Evolutionary conservation across 1,140 invertebrate genomes (phyloP).

Genomic region (Musca vetustissima): DNA sequence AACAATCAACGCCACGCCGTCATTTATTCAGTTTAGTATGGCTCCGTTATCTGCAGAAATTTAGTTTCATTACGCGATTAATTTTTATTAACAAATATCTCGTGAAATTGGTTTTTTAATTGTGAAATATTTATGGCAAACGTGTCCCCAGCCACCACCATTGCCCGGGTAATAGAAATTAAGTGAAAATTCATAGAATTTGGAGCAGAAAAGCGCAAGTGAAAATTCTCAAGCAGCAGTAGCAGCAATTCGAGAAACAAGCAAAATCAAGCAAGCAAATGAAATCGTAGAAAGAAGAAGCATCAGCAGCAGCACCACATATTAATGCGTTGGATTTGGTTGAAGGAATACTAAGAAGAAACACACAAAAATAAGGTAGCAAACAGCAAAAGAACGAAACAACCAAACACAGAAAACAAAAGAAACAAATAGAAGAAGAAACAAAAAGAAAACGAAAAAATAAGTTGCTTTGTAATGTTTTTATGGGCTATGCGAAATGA

Average conservation of each 20-base stretch:
- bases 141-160: not conserved
- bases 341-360: too few species aligned
- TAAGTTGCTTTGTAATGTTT: slow-evolving; percentile 19
- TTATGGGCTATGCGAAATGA: not conserved
- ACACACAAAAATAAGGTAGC: too few species aligned
- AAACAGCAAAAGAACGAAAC: not conserved
- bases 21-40: too few species aligned
- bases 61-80: slow-evolving; percentile 12
- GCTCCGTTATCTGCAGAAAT: too few species aligned
- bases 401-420: not conserved
- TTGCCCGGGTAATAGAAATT: not conserved
- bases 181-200: slow-evolving; percentile 17
- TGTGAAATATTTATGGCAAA: slow-evolving; percentile 10
- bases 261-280: slow-evolving; percentile 6
- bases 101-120: slow-evolving; percentile 3
- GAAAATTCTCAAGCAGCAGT: slow-evolving; percentile 1
- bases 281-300: not conserved
- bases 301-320: not conserved
- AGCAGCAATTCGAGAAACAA: not conserved
- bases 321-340: too few species aligned
- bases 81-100: too few species aligned
- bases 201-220: not conserved
- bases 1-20: too few species aligned
- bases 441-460: slow-evolving; percentile 8
- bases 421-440: not conserved